phyloP scores from a whole-genome alignment of 2,888 invertebrate species.

The Ophraella communa region DNA sequence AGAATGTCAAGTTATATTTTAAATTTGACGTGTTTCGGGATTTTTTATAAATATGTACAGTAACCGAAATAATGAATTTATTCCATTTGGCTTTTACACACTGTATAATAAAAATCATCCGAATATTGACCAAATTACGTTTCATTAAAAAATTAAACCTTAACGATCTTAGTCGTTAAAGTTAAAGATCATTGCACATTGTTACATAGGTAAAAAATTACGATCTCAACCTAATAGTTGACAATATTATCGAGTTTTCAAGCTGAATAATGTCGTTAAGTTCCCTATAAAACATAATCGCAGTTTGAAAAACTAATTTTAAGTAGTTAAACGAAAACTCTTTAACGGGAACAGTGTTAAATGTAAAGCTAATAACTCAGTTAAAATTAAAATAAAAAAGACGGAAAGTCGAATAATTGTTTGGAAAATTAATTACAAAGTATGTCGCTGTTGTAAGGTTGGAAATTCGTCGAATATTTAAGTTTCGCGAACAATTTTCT shows the following conservation, averaged over 20 bases:
- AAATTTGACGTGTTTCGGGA: too few relatives aligned
- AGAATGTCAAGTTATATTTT: too few relatives aligned
- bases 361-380: background rate
- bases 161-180: too few relatives aligned
- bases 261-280: background rate
- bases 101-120: too few relatives aligned
- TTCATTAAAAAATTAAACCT: too few relatives aligned
- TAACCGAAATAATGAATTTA: too few relatives aligned
- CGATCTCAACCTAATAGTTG: background rate
- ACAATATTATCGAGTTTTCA: background rate
- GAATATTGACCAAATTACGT: too few relatives aligned
- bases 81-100: too few relatives aligned
- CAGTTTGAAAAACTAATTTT: background rate
- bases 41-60: too few relatives aligned
- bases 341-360: background rate
- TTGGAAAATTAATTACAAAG: conserved; percentile 17
- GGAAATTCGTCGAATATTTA: conserved; percentile 7
- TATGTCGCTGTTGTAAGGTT: conserved; percentile 3
- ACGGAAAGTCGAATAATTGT: conserved; percentile 15
- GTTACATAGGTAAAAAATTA: too few relatives aligned
- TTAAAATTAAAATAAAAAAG: background rate
- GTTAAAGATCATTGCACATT: too few relatives aligned
- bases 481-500: conserved; percentile 4
- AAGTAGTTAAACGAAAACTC: background rate
- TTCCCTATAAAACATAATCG: background rate